Conservation (phyloP, 2,113 vertebrate genomes). For the Oryzias javanicus region DNA sequence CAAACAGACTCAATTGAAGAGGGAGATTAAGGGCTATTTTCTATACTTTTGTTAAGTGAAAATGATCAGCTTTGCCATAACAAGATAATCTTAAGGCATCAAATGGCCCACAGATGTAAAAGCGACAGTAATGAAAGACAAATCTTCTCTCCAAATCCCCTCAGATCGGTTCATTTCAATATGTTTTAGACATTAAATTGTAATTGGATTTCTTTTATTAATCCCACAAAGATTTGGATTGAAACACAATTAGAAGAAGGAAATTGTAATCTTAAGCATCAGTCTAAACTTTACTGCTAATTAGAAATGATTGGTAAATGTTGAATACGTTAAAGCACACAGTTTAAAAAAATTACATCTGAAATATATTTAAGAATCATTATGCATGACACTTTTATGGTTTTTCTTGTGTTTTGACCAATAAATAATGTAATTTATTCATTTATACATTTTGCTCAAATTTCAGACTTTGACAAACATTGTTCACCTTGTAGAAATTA, state of each 20-base stretch:
- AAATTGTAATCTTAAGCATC: neutral
- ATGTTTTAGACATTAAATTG: constrained; percentile 33
- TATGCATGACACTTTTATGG: too few species aligned
- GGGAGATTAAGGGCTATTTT: constrained; percentile 64
- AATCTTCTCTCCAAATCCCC: constrained; percentile 51
- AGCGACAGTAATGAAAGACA: constrained; percentile 45
- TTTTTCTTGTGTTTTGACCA: too few species aligned
- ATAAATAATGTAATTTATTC: too few species aligned
- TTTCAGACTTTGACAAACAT: too few species aligned
- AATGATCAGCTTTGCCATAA: constrained; percentile 69
- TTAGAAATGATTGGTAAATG: too few species aligned
- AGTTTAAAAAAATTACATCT: too few species aligned
- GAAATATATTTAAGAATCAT: too few species aligned
- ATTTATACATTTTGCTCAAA: too few species aligned
- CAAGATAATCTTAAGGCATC: constrained; percentile 26
- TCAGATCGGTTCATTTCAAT: constrained; percentile 47
- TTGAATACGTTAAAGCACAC: too few species aligned
- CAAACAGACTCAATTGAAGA: constrained; percentile 61
- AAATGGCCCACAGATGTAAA: constrained; percentile 70
- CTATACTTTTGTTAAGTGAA: constrained; percentile 63
- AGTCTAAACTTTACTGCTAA: too few species aligned
- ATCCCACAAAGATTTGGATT: constrained; percentile 35
- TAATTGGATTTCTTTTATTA: constrained; percentile 67
- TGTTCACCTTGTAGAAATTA: too few species aligned
- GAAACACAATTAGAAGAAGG: constrained; percentile 24